Evolutionary conservation across 1,140 invertebrate genomes (phyloP), one percentile per base, ranked within the genome.

Genomic region (Polyergus mexicanus): DNA sequence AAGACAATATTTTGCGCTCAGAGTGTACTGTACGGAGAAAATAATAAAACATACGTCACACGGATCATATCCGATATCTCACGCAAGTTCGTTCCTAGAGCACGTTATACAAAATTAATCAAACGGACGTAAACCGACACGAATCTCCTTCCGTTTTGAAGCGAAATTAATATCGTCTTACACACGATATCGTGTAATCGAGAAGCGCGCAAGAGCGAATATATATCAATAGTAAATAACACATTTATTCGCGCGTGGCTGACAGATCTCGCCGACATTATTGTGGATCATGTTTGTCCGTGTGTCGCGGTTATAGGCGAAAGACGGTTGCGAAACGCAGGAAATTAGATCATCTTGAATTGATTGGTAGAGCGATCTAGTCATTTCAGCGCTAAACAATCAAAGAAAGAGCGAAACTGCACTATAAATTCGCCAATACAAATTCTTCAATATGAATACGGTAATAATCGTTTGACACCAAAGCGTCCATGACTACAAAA

Each of bases 271-370:
- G 78, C 51, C 6, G 19, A 60, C 38, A 58, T 11, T 19, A 58
- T 25, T 6, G 72, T 76, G 88, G 88, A 89, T 32, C 68, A 80
- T 58, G 78, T 86, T 86, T 78, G 74, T 78, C 86, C 62, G 54
- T 47, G 28, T 51, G 47, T 75, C 62, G 47, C 54, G 54, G 62
- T 62, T 44, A 47, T 22, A 16, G 6, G 74, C 16, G 68, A 38
- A 69, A 72, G 58, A 60, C 10, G 10, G 10, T 44, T 11, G 62
- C 86, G 56, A 76, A 54, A 77, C 8, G 22, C 44, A 86, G 88
- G 85, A 90, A 90, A 80, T 90, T 90, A 89, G 68, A 89, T 89
- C 68, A 87, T 68, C 65, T 51, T n/a, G 74, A 60, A 51, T 16
- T 51, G 47, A 13, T 51, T 51, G 13, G 13, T 51, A 51, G 3